Percentiles rank a stretch among this genome's conserved stretches.
phyloP scores from a whole-genome alignment of 2,113 vertebrate species.

The Prietella phreatophila region DNA sequence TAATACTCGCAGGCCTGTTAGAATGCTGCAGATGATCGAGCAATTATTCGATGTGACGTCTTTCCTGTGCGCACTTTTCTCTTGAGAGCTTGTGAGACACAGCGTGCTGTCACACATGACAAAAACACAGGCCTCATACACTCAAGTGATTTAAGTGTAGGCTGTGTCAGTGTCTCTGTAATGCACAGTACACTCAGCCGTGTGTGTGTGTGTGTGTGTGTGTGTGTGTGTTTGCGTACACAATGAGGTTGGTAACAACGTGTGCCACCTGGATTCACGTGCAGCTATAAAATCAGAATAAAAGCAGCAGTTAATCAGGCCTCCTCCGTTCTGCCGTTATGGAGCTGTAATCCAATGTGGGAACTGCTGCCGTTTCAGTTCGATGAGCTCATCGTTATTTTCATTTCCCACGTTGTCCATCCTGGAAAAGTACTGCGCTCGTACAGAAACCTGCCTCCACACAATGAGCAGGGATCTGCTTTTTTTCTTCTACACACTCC shows the following conservation, averaged over 20 bases:
- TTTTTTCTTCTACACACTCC: background rate
- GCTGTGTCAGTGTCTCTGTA: background rate
- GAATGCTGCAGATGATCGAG: constrained; percentile 49
- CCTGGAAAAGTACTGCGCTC: background rate
- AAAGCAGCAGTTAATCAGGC: background rate
- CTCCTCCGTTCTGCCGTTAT: background rate
- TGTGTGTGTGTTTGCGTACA: background rate
- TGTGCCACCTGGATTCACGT: background rate
- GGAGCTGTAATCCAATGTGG: background rate
- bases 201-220: background rate
- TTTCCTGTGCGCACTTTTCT: background rate
- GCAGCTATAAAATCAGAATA: background rate
- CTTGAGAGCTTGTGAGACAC: background rate
- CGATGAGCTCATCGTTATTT: constrained; percentile 9
- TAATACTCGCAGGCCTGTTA: constrained; percentile 31
- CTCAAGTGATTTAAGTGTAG: background rate
- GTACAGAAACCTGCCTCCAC: background rate
- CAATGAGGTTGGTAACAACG: background rate
- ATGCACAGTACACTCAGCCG: background rate
- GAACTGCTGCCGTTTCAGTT: background rate
- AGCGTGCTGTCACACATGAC: constrained; percentile 1
- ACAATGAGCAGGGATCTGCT: background rate
- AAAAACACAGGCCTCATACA: background rate
- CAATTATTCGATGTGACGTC: constrained; percentile 45
- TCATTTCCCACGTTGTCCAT: background rate